Evolutionary conservation across 2,797 vertebrate genomes (phyloP).

Genomic region (Graptemys geographica): DNA sequence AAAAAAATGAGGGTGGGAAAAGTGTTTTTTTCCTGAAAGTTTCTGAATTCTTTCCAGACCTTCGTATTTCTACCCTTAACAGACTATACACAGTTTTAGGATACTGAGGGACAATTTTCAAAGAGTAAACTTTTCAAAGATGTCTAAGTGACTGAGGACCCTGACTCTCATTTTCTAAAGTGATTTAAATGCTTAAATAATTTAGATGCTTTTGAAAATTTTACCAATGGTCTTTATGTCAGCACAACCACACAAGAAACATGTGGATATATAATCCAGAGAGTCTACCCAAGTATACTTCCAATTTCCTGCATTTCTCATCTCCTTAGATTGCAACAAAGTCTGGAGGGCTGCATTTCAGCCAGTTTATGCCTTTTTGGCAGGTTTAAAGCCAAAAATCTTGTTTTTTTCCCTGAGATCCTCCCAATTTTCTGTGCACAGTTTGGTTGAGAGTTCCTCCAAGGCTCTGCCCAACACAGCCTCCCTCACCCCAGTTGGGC

Average conservation of each 20-base stretch:
- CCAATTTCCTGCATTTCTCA: background rate
- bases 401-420: background rate
- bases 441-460: background rate
- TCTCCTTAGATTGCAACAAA: background rate
- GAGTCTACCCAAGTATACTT: background rate
- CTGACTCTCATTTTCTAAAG: too few species aligned
- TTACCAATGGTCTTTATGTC: too few species aligned
- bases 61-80: too few species aligned
- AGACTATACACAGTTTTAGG: too few species aligned
- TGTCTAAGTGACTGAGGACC: too few species aligned
- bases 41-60: too few species aligned
- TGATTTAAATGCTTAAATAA: too few species aligned
- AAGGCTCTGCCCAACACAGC: background rate
- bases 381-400: background rate
- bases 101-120: too few species aligned
- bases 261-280: background rate
- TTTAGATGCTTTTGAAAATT: too few species aligned
- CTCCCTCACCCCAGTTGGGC: background rate
- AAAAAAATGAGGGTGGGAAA: too few species aligned
- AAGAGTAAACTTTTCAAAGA: too few species aligned
- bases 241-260: background rate
- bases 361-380: background rate
- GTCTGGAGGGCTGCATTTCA: background rate
- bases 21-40: too few species aligned
- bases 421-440: background rate